Evolutionary conservation across 2,113 vertebrate species (phyloP).

Genomic region (Carlito syrichta): DNA sequence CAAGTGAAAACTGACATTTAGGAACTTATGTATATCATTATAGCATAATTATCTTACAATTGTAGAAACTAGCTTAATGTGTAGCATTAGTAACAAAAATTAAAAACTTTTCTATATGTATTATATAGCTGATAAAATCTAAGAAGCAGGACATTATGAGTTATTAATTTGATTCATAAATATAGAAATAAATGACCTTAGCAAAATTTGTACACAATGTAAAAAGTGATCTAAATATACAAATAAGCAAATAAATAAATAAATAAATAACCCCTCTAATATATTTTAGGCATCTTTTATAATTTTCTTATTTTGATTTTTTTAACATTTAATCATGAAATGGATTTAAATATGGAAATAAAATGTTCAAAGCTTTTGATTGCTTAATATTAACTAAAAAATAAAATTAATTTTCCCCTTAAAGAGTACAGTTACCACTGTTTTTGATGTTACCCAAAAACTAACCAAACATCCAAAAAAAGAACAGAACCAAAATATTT

Average conservation of each 20-base stretch:
- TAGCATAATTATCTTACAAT: conserved; percentile 66
- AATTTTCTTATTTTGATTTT: neutral
- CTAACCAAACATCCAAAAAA: neutral
- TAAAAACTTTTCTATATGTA: conserved; percentile 33
- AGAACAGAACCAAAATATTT: neutral
- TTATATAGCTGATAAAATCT: conserved; percentile 42
- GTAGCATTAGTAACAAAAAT: conserved; percentile 45
- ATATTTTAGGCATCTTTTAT: neutral
- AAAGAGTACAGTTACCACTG: neutral
- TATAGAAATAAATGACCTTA: neutral
- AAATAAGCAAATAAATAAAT: neutral
- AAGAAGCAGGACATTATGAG: neutral
- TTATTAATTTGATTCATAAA: neutral
- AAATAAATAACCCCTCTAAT: neutral
- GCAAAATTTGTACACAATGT: neutral
- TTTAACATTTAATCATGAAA: neutral
- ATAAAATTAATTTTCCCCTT: neutral
- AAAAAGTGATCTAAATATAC: neutral
- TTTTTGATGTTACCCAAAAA: neutral
- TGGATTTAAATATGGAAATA: neutral
- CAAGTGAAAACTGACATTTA: neutral
- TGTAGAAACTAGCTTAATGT: conserved; percentile 47
- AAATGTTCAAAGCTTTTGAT: neutral
- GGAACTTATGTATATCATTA: conserved; percentile 3
- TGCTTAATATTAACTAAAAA: neutral